Evolutionary conservation across 2,888 invertebrate species (phyloP), one percentile per base, ranked within the genome.

Genomic region (Leptothorax acervorum): DNA sequence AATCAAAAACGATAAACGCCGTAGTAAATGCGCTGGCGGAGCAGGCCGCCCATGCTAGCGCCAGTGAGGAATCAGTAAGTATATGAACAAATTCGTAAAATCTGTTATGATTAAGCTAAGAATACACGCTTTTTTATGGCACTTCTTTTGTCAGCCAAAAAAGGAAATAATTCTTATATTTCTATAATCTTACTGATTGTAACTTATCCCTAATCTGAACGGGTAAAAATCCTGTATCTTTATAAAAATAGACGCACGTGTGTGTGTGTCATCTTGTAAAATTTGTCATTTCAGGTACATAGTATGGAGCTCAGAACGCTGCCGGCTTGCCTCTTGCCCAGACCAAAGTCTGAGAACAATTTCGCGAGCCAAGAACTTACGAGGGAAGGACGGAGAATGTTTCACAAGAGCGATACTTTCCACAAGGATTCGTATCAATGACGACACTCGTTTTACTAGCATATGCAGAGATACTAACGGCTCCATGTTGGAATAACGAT

Each of bases 1-100:
- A 97, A 95, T 97, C 97, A 94, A 97, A 97, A 96, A 98, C 98
- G 89, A 98, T 99, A 95, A 98, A 98, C 95, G 98, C 98, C 74
- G 98, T 98, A 92, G 98, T 98, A 92, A 98, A 98, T 95, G 98
- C 98, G 88, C 96, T 99, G 92, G 98, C 98, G 82, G 98, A 98
- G 85, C 98, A 98, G 95, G 98, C 98, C 81, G 98, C 98, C 92
- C 97, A 98, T 95, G 97, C 97, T 90, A 97, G 97, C 95, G 96
- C 97, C 93, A 97, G 97, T 89, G 97, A 97, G 94, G 97, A 97
- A 95, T 97, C 97, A 94, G 96, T 97, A 94, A 94, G 83, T 91
- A 90, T 79, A 9, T 39, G 18, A 42, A 65, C 42, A 11, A 53
- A 39, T 76, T 66, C 2, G 75, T 18, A 15, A 11, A 55, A 12